Evolutionary conservation across 2,113 vertebrate species (phyloP), one percentile per base, ranked within the genome.

Genomic region (Anarrhichthys ocellatus): DNA sequence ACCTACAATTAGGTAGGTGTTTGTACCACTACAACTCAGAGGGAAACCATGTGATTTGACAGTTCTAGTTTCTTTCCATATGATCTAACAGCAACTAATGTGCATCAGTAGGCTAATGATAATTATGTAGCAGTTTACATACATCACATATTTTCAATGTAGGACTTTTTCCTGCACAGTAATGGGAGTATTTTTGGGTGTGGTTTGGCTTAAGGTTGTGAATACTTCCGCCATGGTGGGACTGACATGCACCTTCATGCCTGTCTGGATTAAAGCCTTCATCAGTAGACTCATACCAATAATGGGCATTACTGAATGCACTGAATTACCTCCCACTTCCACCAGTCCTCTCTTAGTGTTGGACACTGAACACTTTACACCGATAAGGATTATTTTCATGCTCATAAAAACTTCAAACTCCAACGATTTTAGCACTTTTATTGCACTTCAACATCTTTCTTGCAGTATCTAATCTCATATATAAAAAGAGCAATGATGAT

Each of bases 221-320:
- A 38, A 18, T 10, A 71, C 50, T 56, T 52, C 46, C 20, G 9
- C 46, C 10, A n/a, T 52, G 0, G 5, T 24, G 32, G 34, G 34
- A 36, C 50, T 24, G 50, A 40, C 50, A 24, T 9, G 50, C 22
- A 69, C 72, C 29, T 24, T 69, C 44, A 58, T 64, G 20, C 36
- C 54, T 77, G 61, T 54, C 17, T 27, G 5, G 34, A 58, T 63
- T 22, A 81, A 76, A 6, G 65, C 32, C 61, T 76, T 72, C 42
- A 22, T 73, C 32, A 42, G 9, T 1, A 32, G n/a, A 68, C 32
- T 56, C 22, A 76, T 27, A 9, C 9, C 68, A 70, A 14, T 24
- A 63, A 42, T 9, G 27, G 58, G 27, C n/a, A 22, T 29, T 13
- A n/a, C 29, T n/a, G 29, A 52, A 66, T 24, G n/a, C 38, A 46